Evolutionary conservation across 2,888 invertebrate species (phyloP).

Genomic region (Hirtodrosophila trivittata): DNA sequence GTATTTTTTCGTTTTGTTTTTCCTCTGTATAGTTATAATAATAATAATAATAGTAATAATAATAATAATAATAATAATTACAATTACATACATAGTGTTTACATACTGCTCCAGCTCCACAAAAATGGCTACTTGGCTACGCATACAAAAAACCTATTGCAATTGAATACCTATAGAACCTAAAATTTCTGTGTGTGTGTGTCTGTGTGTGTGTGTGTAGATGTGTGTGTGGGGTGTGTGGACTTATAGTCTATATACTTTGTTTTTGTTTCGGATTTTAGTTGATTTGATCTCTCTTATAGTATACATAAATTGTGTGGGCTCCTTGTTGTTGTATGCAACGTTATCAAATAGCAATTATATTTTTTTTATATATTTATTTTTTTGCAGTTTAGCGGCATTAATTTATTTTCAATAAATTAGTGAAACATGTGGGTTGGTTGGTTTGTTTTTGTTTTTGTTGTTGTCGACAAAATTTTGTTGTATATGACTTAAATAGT

Average conservation of each 20-base stretch:
- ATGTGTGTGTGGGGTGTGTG: constrained; percentile 17
- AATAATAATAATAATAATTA: constrained; percentile 65
- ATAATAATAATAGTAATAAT: constrained; percentile 38
- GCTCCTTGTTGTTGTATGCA: constrained; percentile 29
- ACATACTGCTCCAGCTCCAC: constrained; percentile 68
- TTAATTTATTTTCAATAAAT: constrained; percentile 73
- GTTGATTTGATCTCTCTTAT: constrained; percentile 41
- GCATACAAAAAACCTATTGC: constrained; percentile 75
- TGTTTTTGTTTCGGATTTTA: constrained; percentile 48
- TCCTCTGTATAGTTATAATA: constrained; percentile 33
- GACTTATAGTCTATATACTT: constrained; percentile 76
- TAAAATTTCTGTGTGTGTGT: constrained; percentile 39
- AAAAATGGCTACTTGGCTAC: constrained; percentile 76
- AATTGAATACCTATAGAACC: constrained; percentile 77
- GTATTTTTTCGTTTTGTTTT: constrained; percentile 41
- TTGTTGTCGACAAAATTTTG: constrained; percentile 12
- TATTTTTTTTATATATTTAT: constrained; percentile 46
- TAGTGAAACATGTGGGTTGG: constrained; percentile 67
- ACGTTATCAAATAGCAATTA: constrained; percentile 41
- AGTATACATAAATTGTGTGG: constrained; percentile 44
- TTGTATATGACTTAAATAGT: constrained; percentile 52
- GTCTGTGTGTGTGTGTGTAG: constrained; percentile 11
- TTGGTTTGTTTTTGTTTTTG: constrained; percentile 22
- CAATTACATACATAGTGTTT: constrained; percentile 72
- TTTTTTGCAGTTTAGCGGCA: constrained; percentile 58